Percentiles rank a stretch among this genome's conserved stretches.
These are phyloP conservation scores for Zaprionus africanus DNA, from an alignment of 1,140 invertebrate genomes.

Conservation along the genomic window DNA sequence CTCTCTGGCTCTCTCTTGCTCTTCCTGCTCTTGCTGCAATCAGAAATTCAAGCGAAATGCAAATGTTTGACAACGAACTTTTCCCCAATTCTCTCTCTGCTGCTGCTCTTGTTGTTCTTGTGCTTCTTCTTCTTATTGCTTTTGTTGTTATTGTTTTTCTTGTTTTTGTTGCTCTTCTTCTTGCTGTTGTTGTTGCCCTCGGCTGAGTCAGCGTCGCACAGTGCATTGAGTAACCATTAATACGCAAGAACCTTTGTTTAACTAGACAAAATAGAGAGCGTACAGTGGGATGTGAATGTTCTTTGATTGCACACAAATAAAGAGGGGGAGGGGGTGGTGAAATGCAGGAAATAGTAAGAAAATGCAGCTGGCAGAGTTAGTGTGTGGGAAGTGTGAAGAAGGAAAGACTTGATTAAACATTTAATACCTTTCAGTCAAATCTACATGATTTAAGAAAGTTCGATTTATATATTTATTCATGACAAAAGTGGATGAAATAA, in stretches of 20 bases:
- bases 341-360: too few species aligned
- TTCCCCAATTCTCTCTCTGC: conserved; percentile 38
- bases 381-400: too few species aligned
- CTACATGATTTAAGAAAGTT: too few species aligned
- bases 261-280: neutral
- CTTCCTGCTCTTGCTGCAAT: conserved; percentile 58
- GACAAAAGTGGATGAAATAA: too few species aligned
- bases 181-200: conserved; percentile 20
- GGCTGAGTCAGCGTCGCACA: conserved; percentile 59
- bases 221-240: conserved; percentile 56
- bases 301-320: neutral
- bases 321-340: neutral
- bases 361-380: too few species aligned
- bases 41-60: conserved; percentile 81
- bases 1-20: conserved; percentile 1
- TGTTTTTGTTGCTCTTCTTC: conserved; percentile 21
- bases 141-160: conserved; percentile 12
- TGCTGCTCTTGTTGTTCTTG: conserved; percentile 7
- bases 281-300: neutral
- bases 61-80: conserved; percentile 81
- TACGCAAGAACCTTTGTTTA: conserved; percentile 9
- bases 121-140: conserved; percentile 7
- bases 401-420: too few species aligned
- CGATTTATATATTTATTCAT: too few species aligned
- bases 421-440: too few species aligned